Evolutionary conservation across 1,140 invertebrate species (phyloP).

Genomic region (Drosophila auraria): DNA sequence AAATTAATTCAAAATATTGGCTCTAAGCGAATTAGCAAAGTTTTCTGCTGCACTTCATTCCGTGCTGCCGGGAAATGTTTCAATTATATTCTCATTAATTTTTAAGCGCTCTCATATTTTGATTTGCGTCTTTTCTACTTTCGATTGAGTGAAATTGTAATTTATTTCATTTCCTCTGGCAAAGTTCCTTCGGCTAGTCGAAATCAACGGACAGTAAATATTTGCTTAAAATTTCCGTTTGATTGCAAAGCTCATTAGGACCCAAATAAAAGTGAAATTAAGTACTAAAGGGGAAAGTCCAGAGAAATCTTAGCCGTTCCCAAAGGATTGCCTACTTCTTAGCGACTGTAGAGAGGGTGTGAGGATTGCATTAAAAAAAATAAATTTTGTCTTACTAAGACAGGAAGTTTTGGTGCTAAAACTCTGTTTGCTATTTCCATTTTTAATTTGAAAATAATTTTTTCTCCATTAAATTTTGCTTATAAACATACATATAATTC

Average conservation of each 20-base stretch:
- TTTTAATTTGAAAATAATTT: neutral
- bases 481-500: neutral
- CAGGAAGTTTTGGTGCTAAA: no score
- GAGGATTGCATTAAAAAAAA: no score
- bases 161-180: constrained; percentile 19
- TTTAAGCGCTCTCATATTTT: constrained; percentile 13
- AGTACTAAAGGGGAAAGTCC: constrained; percentile 16
- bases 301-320: neutral
- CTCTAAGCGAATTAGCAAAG: constrained; percentile 18
- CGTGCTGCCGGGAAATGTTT: constrained; percentile 7
- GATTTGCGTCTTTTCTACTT: constrained; percentile 8
- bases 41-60: constrained; percentile 10
- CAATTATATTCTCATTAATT: constrained; percentile 38
- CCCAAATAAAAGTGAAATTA: constrained; percentile 4
- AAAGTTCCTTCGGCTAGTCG: neutral
- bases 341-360: neutral
- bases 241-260: constrained; percentile 41
- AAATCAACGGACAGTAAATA: constrained; percentile 34
- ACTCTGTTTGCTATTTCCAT: neutral
- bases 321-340: neutral
- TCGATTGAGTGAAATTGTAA: constrained; percentile 13
- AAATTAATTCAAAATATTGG: constrained; percentile 27
- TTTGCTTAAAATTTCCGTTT: constrained; percentile 31
- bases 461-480: constrained; percentile 29
- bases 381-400: no score